phyloP scores from a whole-genome alignment of 2,797 vertebrate species.

The Cryptoblepharus egeriae region DNA sequence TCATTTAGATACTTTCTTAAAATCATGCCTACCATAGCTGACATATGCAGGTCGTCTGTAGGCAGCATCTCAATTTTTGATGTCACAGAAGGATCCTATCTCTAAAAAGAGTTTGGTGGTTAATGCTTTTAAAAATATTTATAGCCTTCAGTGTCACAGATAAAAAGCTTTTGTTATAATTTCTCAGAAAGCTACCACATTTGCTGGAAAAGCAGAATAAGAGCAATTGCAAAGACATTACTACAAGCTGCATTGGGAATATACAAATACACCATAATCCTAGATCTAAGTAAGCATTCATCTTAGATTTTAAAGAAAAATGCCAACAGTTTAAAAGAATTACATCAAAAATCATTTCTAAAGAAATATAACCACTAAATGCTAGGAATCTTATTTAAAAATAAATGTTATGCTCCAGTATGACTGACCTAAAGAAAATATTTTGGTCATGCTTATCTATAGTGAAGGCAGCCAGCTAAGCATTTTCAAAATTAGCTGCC shows the following conservation, averaged over 20 bases:
- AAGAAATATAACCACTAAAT: neutral
- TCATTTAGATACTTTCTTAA: neutral
- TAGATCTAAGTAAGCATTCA: neutral
- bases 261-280: neutral
- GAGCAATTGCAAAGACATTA: neutral
- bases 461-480: neutral
- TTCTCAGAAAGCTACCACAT: neutral
- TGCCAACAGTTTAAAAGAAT: neutral
- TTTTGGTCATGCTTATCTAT: neutral
- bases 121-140: neutral
- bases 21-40: neutral
- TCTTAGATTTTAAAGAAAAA: neutral
- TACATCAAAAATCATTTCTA: neutral
- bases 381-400: neutral
- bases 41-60: neutral
- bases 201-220: neutral
- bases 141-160: neutral
- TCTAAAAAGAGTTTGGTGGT: slow-evolving; percentile 2
- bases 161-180: slow-evolving; percentile 1
- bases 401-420: neutral
- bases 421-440: neutral
- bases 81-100: neutral
- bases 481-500: neutral
- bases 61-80: neutral
- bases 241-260: neutral